Conservation (phyloP, 1,140 invertebrate genomes). For the Oncopodura yosiiana region DNA sequence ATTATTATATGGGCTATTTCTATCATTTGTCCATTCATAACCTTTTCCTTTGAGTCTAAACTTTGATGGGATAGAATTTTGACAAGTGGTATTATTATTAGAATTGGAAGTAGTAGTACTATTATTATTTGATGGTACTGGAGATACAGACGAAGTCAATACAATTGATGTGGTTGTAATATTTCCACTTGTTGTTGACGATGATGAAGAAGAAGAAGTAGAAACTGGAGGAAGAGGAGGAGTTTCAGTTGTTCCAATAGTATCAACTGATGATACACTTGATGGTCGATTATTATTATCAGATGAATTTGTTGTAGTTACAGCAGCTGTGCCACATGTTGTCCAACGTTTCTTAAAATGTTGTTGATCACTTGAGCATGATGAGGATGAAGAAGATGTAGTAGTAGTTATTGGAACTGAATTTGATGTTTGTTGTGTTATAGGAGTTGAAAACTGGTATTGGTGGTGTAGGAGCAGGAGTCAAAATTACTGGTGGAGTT, state of each 20-base stretch:
- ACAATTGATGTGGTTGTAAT: not conserved
- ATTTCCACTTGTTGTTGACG: no score
- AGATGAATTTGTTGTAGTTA: not conserved
- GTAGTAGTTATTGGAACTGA: not conserved
- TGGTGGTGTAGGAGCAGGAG: not conserved
- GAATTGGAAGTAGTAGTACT: slow-evolving; percentile 4
- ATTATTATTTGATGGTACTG: slow-evolving; percentile 3
- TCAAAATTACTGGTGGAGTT: not conserved
- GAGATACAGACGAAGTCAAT: not conserved
- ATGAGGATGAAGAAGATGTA: not conserved
- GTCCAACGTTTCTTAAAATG: slow-evolving; percentile 28
- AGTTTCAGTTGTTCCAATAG: not conserved
- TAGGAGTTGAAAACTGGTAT: not conserved
- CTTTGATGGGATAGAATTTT: slow-evolving; percentile 10
- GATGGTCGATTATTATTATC: not conserved
- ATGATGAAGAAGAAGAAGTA: not conserved
- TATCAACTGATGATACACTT: no score
- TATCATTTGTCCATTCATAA: slow-evolving; percentile 22
- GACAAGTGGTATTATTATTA: not conserved
- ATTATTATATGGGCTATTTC: slow-evolving; percentile 8
- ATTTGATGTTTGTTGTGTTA: not conserved
- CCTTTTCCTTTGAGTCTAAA: slow-evolving; percentile 32
- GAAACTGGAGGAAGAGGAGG: not conserved
- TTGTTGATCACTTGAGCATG: slow-evolving; percentile 7
- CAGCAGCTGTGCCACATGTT: not conserved